A percentile compares a stretch with the other conserved stretches of the same genome.
phyloP scores from a whole-genome alignment of 2,797 vertebrate genomes.

The Strix occidentalis region DNA sequence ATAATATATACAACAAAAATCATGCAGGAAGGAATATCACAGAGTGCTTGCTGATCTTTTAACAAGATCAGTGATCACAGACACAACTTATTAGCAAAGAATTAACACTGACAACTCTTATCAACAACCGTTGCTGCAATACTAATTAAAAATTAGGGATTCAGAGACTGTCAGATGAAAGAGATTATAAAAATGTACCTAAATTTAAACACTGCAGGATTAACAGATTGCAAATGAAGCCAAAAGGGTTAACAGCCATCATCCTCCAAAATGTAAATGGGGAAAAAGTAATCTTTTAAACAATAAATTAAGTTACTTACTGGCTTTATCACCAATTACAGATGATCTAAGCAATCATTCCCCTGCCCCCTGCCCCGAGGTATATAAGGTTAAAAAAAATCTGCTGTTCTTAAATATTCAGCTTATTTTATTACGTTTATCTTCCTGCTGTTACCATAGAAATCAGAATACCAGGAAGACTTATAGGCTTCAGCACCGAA shows the following conservation, averaged over 20 bases:
- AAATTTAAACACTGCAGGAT: conserved; percentile 1
- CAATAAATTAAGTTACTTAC: neutral
- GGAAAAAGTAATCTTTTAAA: neutral
- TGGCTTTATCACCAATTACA: neutral
- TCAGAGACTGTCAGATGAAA: neutral
- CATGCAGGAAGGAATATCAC: neutral
- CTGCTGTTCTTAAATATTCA: conserved; percentile 8
- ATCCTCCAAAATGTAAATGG: neutral
- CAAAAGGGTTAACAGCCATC: neutral
- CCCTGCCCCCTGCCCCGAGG: neutral
- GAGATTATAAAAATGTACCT: neutral
- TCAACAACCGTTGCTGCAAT: neutral
- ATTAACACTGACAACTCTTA: neutral
- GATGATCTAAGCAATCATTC: neutral
- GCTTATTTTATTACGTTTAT: conserved; percentile 18
- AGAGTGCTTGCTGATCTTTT: neutral
- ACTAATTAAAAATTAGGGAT: conserved; percentile 9
- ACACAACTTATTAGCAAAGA: neutral
- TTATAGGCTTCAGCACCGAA: conserved; percentile 27
- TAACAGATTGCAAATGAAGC: neutral
- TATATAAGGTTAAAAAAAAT: neutral
- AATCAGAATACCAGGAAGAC: conserved; percentile 58
- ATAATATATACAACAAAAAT: neutral
- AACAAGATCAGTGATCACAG: neutral
- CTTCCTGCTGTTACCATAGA: conserved; percentile 63